Conservation (phyloP, 2,113 vertebrate genomes). For the Saimiri boliviensis region DNA sequence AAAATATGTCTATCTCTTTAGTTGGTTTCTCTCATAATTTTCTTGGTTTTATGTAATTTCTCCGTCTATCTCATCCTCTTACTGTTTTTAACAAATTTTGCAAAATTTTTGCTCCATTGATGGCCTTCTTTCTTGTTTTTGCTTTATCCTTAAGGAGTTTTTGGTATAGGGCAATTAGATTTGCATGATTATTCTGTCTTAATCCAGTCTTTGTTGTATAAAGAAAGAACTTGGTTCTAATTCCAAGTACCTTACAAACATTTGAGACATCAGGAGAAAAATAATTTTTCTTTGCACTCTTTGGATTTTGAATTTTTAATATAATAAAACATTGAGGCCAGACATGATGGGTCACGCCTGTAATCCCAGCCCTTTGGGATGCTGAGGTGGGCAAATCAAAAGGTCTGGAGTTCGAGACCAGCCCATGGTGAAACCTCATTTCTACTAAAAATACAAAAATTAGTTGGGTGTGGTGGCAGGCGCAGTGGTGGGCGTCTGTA, state of each 20-base stretch:
- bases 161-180: neutral
- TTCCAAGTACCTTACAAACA: conserved; percentile 18
- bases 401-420: too few species aligned
- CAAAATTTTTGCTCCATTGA: neutral
- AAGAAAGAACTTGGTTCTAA: neutral
- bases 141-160: neutral
- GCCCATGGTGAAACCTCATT: too few species aligned
- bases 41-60: conserved; percentile 33
- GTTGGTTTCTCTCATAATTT: conserved; percentile 1
- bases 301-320: neutral
- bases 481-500: too few species aligned
- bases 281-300: conserved; percentile 10
- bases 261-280: neutral
- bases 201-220: neutral
- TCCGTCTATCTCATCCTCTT: neutral
- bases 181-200: neutral
- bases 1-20: neutral
- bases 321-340: neutral
- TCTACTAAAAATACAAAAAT: too few species aligned
- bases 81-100: conserved; percentile 25
- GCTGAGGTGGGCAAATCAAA: too few species aligned
- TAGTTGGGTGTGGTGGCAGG: too few species aligned
- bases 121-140: conserved; percentile 25
- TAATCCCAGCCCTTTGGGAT: too few species aligned
- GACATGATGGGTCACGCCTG: too few species aligned